Percentiles rank a stretch among this genome's conserved stretches.
phyloP scores from a whole-genome alignment of 2,888 invertebrate genomes.

The Cryptocheilus praepositus region DNA sequence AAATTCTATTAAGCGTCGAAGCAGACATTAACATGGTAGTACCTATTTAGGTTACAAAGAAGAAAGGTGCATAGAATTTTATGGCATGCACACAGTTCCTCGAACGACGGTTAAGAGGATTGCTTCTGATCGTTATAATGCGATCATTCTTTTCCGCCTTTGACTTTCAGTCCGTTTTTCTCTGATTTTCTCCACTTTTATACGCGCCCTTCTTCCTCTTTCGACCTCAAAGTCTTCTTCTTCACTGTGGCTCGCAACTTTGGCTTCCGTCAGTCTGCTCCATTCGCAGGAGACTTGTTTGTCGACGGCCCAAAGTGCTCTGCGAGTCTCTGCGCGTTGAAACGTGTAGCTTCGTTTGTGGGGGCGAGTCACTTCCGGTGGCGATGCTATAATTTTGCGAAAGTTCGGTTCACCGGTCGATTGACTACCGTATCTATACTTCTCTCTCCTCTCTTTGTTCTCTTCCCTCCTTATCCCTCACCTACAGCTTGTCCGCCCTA shows the following conservation, averaged over 20 bases:
- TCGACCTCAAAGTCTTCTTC: neutral
- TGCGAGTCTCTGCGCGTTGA: constrained; percentile 25
- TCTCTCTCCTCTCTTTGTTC: constrained; percentile 9
- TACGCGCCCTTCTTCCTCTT: constrained; percentile 7
- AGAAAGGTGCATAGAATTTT: constrained; percentile 19
- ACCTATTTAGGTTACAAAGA: constrained; percentile 1
- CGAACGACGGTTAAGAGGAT: constrained; percentile 20
- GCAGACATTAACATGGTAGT: constrained; percentile 16
- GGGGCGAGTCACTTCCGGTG: constrained; percentile 27
- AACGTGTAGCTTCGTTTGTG: constrained; percentile 15
- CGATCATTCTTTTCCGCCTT: constrained; percentile 30
- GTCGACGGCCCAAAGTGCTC: constrained; percentile 27
- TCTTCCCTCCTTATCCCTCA: neutral
- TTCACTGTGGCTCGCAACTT: neutral
- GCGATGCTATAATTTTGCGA: constrained; percentile 37
- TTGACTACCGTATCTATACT: constrained; percentile 24
- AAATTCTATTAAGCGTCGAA: constrained; percentile 18
- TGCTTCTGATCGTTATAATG: constrained; percentile 36
- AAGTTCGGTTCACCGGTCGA: constrained; percentile 34
- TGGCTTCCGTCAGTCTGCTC: constrained; percentile 6
- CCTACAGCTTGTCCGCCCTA: too few species aligned
- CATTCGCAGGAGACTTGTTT: constrained; percentile 31
- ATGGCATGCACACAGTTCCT: constrained; percentile 11
- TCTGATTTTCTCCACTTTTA: neutral
- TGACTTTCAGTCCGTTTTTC: neutral